Evolutionary conservation across 2,113 vertebrate genomes (phyloP), one percentile per base, ranked within the genome.

Genomic region (Vimba vimba): DNA sequence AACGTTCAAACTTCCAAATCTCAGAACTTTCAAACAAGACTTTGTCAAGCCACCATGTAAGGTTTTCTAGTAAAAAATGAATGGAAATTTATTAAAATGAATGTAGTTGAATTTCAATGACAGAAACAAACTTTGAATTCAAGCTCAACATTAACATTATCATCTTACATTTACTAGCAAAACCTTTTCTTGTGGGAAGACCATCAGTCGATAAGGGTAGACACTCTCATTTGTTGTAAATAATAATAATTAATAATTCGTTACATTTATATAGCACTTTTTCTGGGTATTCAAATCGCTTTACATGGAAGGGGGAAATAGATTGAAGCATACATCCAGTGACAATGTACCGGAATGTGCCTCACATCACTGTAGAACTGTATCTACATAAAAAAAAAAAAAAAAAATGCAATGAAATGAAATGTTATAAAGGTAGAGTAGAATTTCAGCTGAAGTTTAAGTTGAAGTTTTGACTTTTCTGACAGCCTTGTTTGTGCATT

Each of bases 401-500:
- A n/a, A n/a, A n/a, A n/a, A n/a, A n/a, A n/a, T n/a, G n/a, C n/a
- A 27, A 6, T 10, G 39, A 15, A 64, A 80, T 21, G 8, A 60
- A 27, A 19, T 64, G 59, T 45, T 80, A 27, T 64, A 80, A 64
- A 80, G 36, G 57, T 64, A 47, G 78, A 62, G 59, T 64, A 21
- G 17, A 80, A 80, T 79, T 23, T 25, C 33, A 25, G 12, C 33
- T 21, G n/a, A 64, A 64, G n/a, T 80, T 80, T 47, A 47, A 39
- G 36, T 47, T 15, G 27, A 62, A 39, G n/a, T 47, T 80, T 79
- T 47, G 79, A 47, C 79, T 80, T 12, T 45, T 27, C 78, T 64
- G 59, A 80, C 79, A 80, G 25, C 36, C 59, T 64, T 64, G 79
- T 80, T 64, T 64, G 79, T 80, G 59, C n/a, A 64, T 80, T 45